Base-by-base conservation (phyloP, 2,888 invertebrate genomes). In the Euclidia mi region DNA sequence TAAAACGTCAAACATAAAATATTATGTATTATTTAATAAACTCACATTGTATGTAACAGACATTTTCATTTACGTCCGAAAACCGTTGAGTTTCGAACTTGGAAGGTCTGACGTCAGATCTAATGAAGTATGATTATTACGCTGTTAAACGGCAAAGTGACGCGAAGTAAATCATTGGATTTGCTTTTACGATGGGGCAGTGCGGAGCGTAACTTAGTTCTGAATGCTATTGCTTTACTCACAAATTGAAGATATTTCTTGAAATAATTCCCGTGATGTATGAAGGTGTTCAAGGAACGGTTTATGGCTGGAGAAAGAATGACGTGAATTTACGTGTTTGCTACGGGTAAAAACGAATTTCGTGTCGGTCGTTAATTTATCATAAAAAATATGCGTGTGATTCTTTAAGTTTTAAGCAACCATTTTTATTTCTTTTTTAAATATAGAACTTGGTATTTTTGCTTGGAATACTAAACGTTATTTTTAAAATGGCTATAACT, bases 101-200 rank as follows among this genome's bases (percentile, higher is more conserved):
- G 25, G 11, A 0, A 25, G 2, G 28, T 28, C 17, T 56, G 38
- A 47, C 49, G 44, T 49, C 44, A 49, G 28, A 37, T 42, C 28
- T 45, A 42, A 50, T 55, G 49, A 55, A 37, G 50, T 28, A 38
- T 48, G 38, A 17, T 38, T 49, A 49, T 56, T 56, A 35, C 17
- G 28, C 44, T 20, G 28, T 41, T 49, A 31, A 49, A 57, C 32
- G 58, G 57, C 48, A 61, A 64, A 61, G 51, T 62, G 65, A 61
- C 67, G 60, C 57, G 65, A 55, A 68, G 76, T 81, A 78, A 82
- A 82, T 77, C 73, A 70, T 61, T 49, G 49, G 60, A 65, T 68
- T 76, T 64, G 46, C 40, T 76, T 84, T 84, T 82, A 84, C 76
- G 84, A 84, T 47, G 57, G 51, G 56, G 59, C 78, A 72, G 71